Evolutionary conservation across 2,888 invertebrate species (phyloP), one percentile per base, ranked within the genome.

Genomic region (Chalcosyrphus nemorum): DNA sequence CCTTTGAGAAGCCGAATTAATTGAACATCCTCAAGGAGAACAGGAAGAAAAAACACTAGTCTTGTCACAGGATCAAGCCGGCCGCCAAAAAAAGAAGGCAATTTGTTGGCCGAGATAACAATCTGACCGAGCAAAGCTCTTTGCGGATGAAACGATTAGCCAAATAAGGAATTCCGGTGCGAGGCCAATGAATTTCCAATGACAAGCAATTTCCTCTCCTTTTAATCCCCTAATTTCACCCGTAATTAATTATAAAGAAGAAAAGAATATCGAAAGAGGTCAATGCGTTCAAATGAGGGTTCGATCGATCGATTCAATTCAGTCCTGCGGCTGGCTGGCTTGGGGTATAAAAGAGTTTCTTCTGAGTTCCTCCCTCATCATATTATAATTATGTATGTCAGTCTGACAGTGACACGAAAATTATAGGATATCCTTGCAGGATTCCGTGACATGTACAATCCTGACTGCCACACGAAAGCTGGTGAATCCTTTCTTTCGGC

Each of bases 91-190:
- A 70, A 68, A 76, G n/a, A n/a, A 81, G 59, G 35, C 75, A 71
- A 76, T 81, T 81, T 81, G 66, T 71, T 57, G 32, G 19, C 59
- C 50, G 38, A 52, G 81, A 81, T 71, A 59, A 71, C 76, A 71
- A 76, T 81, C 59, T 57, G 38, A 41, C 47, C 24, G 50, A 65
- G 19, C 32, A 61, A 65, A 70, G 52, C 74, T 66, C 32, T n/a
- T n/a, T 72, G 15, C 61, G 68, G 61, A 81, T 81, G 68, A 81
- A 81, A 71, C 63, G 71, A 71, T 76, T 81, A 71, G 61, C 56
- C 65, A 45, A 65, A 56, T 35, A 68, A 71, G 70, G 57, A 65
- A 71, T 71, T 71, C 70, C 70, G n/a, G 35, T 27, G 13, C 21
- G n/a, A 47, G 29, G 21, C 45, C 57, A 56, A 65, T 63, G 74